Evolutionary conservation across 2,113 vertebrate genomes (phyloP).

Genomic region (Colistium nudipinnis): DNA sequence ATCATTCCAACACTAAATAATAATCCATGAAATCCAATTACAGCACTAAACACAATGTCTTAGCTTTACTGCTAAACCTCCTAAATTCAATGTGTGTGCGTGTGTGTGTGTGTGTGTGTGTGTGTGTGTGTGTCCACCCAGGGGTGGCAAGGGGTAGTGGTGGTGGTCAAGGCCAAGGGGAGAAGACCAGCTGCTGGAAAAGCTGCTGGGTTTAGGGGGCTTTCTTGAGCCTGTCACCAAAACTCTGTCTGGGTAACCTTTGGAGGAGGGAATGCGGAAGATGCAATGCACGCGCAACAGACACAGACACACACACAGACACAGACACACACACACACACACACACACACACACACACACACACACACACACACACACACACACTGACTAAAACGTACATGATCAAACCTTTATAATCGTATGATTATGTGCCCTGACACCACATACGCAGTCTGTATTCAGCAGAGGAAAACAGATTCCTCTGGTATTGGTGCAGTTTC

Average conservation of each 20-base stretch:
- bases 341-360: background rate
- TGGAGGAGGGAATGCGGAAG: conserved; percentile 35
- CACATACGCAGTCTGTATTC: background rate
- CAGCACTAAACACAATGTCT: no score
- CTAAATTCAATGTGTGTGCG: background rate
- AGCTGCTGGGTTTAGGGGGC: conserved; percentile 72
- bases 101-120: conserved; percentile 5
- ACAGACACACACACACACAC: conserved; percentile 2
- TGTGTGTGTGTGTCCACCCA: conserved; percentile 7
- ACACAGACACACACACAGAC: background rate
- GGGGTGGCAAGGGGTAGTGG: conserved; percentile 45
- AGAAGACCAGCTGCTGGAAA: conserved; percentile 72
- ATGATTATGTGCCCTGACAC: background rate
- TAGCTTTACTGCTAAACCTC: conserved; percentile 12
- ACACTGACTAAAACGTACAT: background rate
- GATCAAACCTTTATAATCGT: conserved; percentile 4
- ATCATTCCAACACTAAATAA: background rate
- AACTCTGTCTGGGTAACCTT: conserved; percentile 70
- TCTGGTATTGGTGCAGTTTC: background rate
- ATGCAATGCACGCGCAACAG: background rate
- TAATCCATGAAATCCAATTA: no score
- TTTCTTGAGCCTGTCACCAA: conserved; percentile 74
- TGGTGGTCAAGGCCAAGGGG: conserved; percentile 66
- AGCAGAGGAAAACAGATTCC: background rate
- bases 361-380: conserved; percentile 8